Conservation (phyloP, 2,888 invertebrate species). For the Troides helena region DNA sequence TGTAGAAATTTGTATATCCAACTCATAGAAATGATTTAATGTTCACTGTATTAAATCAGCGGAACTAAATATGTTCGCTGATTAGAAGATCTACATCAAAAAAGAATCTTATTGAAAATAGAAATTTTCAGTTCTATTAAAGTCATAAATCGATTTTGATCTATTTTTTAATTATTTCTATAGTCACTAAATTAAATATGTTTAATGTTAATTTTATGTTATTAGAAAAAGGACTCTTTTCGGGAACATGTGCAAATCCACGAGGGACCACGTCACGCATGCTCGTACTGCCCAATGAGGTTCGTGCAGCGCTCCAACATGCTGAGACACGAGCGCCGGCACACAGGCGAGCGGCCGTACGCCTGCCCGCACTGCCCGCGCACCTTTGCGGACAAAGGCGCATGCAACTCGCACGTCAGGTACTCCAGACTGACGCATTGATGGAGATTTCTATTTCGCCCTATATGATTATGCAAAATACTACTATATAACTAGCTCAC, state of each 20-base stretch:
- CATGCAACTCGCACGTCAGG: conserved; percentile 76
- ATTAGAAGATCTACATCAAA: no score
- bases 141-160: no score
- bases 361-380: conserved; percentile 75
- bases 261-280: conserved; percentile 80
- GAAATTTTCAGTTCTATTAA: no score
- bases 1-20: no score
- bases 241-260: conserved; percentile 81
- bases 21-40: no score
- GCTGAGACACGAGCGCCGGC: conserved; percentile 78
- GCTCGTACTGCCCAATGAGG: conserved; percentile 80
- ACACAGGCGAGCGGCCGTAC: conserved; percentile 81
- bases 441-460: no score
- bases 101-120: no score
- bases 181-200: background rate
- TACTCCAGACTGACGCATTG: conserved; percentile 30
- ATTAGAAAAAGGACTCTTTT: conserved; percentile 77
- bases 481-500: no score
- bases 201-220: background rate
- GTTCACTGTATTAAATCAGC: no score
- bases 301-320: conserved; percentile 82
- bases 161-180: background rate
- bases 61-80: no score
- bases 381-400: conserved; percentile 80
- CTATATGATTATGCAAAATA: no score